A percentile compares a stretch with the other conserved stretches of the same genome.
Evolutionary conservation across 2,888 invertebrate genomes (phyloP).

Genomic region (Eilema depressum): DNA sequence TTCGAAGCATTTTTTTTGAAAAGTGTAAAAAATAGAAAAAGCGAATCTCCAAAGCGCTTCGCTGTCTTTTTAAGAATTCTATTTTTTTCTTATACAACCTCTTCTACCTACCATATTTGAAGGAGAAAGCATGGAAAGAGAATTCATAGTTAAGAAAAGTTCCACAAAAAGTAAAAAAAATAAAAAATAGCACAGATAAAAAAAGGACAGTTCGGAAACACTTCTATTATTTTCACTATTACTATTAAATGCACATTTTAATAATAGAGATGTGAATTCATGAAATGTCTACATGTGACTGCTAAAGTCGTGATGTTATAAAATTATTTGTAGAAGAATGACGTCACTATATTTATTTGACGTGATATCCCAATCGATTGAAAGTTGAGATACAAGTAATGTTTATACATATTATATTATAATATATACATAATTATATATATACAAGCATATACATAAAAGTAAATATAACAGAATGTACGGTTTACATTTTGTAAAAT

Average conservation of each 20-base stretch:
- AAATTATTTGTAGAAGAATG: conserved; percentile 43
- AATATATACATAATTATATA: not conserved
- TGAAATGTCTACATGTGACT: conserved; percentile 27
- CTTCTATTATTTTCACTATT: conserved; percentile 21
- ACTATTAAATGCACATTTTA: conserved; percentile 10
- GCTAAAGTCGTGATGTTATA: conserved; percentile 37
- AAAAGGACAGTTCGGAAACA: conserved; percentile 53
- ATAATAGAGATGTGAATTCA: conserved; percentile 27
- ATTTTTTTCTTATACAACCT: conserved; percentile 84
- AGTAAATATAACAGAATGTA: not conserved
- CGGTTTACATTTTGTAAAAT: not conserved
- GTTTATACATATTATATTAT: too few species aligned
- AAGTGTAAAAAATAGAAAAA: conserved; percentile 35
- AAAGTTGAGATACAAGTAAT: not conserved
- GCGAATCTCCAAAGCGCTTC: conserved; percentile 43
- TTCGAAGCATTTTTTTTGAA: conserved; percentile 40
- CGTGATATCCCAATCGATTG: conserved; percentile 44
- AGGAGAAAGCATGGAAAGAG: conserved; percentile 86
- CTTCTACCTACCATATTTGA: conserved; percentile 86
- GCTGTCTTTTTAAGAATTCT: conserved; percentile 51
- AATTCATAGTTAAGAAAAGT: conserved; percentile 80
- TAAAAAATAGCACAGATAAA: conserved; percentile 44
- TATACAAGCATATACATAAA: not conserved
- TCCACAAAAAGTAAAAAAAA: conserved; percentile 56
- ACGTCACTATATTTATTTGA: conserved; percentile 41